Base-by-base conservation (phyloP, 2,888 invertebrate genomes). In the Eupithecia insigniata region DNA sequence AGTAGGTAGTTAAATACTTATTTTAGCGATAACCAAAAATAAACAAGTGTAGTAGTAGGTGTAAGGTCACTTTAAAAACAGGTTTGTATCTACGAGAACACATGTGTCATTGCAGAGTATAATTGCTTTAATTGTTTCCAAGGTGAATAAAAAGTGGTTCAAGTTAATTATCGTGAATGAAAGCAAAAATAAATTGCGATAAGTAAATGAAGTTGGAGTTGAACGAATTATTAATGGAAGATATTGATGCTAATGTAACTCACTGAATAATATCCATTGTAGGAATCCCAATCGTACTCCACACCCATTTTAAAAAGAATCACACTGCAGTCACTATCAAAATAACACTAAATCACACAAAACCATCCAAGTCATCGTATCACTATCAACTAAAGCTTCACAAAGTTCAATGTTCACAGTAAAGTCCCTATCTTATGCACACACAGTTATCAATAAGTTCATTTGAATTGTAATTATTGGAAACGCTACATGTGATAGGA, bases 241-340 rank as follows among this genome's bases (percentile, higher is more conserved):
- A 73, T 60, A 64, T 61, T 66, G 43, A 71, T 69, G 60, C 58
- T 75, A 77, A 75, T 67, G 73, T 80, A 75, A 93, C 93, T 93
- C 82, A 93, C 93, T 82, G 93, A 93, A 83, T 89, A 90, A 85
- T 89, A 92, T 87, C 93, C 93, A 88, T 89, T 90, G 82, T 89
- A 92, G 80, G 92, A 89, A 82, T 93, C 93, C 93, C 93, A 94
- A 84, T 93, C 93, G 80, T 87, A 93, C 77, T 93, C 92, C 89
- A 93, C 91, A 89, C 94, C 94, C 94, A 94, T 94, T 86, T 91
- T 92, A 83, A 88, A 85, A 77, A 81, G 75, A 84, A 78, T 85
- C 78, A 76, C 82, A 84, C 82, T 83, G 83, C 84, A 80, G 83
- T 80, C 83, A 82, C 84, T 81, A 85, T 83, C 81, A 82, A 78